Percentiles rank a stretch among this genome's conserved stretches.
Evolutionary conservation across 2,113 vertebrate genomes (phyloP).

Genomic region (Xenotilapia longispinis): DNA sequence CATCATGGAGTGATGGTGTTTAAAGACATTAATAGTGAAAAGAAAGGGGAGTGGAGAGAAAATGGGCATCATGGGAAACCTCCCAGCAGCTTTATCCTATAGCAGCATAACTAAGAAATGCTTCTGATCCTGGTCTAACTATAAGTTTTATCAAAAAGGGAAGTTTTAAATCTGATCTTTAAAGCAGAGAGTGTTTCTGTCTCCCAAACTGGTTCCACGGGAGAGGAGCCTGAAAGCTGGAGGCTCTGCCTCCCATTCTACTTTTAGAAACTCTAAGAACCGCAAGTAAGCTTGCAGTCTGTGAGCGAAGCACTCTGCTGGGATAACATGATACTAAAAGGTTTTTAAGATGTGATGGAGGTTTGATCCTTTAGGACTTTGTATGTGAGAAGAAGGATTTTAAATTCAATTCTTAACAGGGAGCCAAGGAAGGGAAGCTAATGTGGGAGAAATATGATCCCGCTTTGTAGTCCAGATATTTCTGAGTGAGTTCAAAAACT

Average conservation of each 20-base stretch:
- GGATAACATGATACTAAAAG: neutral
- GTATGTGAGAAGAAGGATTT: neutral
- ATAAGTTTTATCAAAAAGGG: neutral
- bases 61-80: neutral
- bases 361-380: neutral
- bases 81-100: neutral
- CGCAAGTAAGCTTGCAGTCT: neutral
- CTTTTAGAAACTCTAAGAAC: neutral
- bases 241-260: neutral
- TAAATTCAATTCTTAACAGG: neutral
- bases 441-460: neutral
- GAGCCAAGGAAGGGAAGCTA: neutral
- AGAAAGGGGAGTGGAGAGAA: neutral
- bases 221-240: neutral
- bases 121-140: neutral
- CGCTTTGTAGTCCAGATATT: neutral
- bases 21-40: neutral
- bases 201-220: neutral
- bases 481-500: neutral
- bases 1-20: neutral
- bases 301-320: neutral
- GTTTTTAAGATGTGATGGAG: neutral
- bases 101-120: neutral
- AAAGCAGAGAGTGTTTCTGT: neutral
- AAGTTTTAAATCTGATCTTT: neutral